Base-by-base conservation (phyloP, 2,888 invertebrate genomes). In the Caenorhabditis sp. region DNA sequence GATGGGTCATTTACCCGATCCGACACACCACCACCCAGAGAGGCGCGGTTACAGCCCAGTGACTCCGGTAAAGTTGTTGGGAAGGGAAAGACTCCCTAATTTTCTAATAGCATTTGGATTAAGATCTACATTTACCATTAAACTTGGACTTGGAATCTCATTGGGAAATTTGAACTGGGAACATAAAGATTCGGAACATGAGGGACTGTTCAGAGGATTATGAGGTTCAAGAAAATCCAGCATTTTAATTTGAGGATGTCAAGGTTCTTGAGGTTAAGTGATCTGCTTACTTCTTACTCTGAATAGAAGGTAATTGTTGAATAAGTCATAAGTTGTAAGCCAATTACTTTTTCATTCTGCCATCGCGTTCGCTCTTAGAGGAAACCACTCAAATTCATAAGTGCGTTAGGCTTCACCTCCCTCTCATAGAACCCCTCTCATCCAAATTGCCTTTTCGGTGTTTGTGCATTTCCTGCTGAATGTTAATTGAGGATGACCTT, bases 381-480 rank as follows among this genome's bases (percentile, higher is more conserved):
- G n/a, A 47, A 6, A 77, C 70, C 79, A 70, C 79, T 79, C 70
- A 70, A 79, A 47, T 70, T 79, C 79, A 79, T 79, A 79, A 79
- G 79, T 79, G 64, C 79, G 70, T 79, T 79, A 77, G 70, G 70
- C 70, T 64, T 70, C 68, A 61, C 79, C 79, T 47, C 19, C 31
- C 19, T 28, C 64, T 8, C 38, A 38, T 38, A 38, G 38, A 38
- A 38, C 38, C 69, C 49, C 51, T 68, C 76, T 31, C 64, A 68
- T 51, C 28, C 77, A 54, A 77, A 77, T 69, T 70, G 69, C 63
- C 77, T 77, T 68, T 77, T 77, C 77, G 69, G 77, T 77, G 77
- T 77, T 77, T 79, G 79, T 79, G 79, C 70, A 79, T 79, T 70
- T 79, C 79, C 79, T 79, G 79, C 70, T 63, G 63, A 70, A 79